phyloP scores from a whole-genome alignment of 2,888 invertebrate species.

The Atrina japonica region DNA sequence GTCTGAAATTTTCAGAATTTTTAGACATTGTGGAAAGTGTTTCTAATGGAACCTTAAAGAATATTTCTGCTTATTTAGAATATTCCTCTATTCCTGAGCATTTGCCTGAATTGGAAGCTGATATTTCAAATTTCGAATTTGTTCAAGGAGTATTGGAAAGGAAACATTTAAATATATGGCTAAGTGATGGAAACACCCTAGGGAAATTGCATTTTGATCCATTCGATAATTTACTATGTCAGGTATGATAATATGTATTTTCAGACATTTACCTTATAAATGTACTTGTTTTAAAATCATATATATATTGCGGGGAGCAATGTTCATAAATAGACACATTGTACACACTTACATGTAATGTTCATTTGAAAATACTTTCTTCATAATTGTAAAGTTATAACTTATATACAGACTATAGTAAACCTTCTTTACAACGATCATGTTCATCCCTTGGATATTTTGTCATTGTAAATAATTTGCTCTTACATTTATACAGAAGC shows the following conservation, averaged over 20 bases:
- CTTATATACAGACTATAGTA: no score
- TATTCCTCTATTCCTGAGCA: slow-evolving; percentile 76
- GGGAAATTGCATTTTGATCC: slow-evolving; percentile 79
- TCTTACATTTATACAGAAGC: no score
- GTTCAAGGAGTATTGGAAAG: slow-evolving; percentile 59
- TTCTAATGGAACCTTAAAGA: slow-evolving; percentile 54
- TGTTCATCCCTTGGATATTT: no score
- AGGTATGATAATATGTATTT: slow-evolving; percentile 64
- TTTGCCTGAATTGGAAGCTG: slow-evolving; percentile 68
- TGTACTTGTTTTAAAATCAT: no score
- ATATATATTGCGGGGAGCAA: no score
- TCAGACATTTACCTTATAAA: no score
- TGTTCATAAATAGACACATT: no score
- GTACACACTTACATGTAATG: background rate
- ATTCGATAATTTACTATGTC: slow-evolving; percentile 78
- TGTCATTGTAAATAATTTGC: no score
- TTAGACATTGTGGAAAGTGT: slow-evolving; percentile 71
- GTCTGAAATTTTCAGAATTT: slow-evolving; percentile 75
- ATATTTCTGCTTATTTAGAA: slow-evolving; percentile 78
- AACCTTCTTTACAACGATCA: no score
- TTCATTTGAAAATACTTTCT: background rate
- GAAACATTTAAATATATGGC: slow-evolving; percentile 77
- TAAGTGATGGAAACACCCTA: slow-evolving; percentile 80
- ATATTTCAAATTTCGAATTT: slow-evolving; percentile 72
- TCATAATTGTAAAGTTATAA: background rate